Conservation (phyloP, 37 sponge, comb jelly and placozoan genomes). For the Tethya wilhelma region DNA sequence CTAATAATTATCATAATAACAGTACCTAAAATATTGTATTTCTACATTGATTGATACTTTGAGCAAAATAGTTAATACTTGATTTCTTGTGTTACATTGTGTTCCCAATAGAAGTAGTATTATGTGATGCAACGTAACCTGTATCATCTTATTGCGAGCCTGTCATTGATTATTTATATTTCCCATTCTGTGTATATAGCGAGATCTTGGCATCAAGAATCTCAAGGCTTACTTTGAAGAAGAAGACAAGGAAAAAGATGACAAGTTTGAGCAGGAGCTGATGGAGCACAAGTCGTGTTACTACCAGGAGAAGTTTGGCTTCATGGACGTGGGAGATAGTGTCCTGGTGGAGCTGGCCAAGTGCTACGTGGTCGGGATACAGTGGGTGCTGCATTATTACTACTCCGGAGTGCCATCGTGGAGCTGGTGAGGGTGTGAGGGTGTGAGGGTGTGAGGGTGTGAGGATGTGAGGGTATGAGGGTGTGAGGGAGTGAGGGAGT, state of each 20-base stretch:
- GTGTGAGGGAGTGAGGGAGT: background rate
- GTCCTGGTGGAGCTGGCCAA: constrained; percentile 56
- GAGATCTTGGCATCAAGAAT: constrained; percentile 60
- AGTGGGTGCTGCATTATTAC: constrained; percentile 97
- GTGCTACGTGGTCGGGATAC: constrained; percentile 83
- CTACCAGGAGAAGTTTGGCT: constrained; percentile 76
- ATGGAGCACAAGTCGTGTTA: constrained; percentile 57
- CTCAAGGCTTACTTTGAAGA: constrained; percentile 64
- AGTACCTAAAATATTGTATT: too few species aligned
- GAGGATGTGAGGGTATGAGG: background rate
- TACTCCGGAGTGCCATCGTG: constrained; percentile 95
- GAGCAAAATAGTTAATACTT: too few species aligned
- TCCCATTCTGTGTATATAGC: constrained; percentile 16
- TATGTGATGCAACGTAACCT: too few species aligned
- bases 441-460: background rate
- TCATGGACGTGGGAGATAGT: constrained; percentile 24
- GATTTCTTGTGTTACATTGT: too few species aligned
- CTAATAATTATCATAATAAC: too few species aligned
- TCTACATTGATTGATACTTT: too few species aligned
- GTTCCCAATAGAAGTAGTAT: too few species aligned
- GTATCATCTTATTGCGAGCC: background rate
- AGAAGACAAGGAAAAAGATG: constrained; percentile 63
- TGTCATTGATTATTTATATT: background rate
- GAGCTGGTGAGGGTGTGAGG: constrained; percentile 84
- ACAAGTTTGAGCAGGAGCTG: constrained; percentile 55